Conservation (phyloP, 2,797 vertebrate genomes). For the Anguilla marmorata region DNA sequence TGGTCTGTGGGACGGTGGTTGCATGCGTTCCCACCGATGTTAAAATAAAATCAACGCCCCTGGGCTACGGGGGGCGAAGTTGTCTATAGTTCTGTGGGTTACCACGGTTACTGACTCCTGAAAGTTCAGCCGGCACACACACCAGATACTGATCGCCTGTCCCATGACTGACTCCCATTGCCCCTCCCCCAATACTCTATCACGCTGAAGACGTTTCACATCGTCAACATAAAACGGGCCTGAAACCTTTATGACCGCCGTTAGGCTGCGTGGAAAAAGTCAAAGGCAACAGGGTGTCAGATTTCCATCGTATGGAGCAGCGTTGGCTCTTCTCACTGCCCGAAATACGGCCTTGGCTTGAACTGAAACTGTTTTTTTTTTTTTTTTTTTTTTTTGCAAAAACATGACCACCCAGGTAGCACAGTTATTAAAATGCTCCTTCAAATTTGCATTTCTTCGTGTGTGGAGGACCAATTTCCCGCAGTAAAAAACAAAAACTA, state of each 20-base stretch:
- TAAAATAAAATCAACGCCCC: too few species aligned
- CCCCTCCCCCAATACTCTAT: neutral
- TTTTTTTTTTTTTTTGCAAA: neutral
- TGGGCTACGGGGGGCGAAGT: too few species aligned
- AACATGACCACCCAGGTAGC: neutral
- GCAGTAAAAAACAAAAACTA: neutral
- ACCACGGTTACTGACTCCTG: too few species aligned
- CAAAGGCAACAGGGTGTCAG: neutral
- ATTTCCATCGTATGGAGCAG: neutral
- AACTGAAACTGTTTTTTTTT: neutral
- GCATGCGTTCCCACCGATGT: too few species aligned
- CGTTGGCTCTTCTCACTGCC: neutral
- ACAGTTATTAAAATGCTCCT: neutral
- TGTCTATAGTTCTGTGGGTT: too few species aligned
- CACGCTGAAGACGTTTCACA: neutral
- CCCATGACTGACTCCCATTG: neutral
- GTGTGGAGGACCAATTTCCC: neutral
- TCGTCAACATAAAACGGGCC: neutral
- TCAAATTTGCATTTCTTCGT: constrained; percentile 8
- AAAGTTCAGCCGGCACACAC: too few species aligned
- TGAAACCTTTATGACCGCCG: neutral
- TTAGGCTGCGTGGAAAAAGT: neutral
- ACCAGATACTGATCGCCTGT: too few species aligned
- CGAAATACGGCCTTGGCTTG: neutral
- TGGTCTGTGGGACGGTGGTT: too few species aligned